These are phyloP conservation scores for Danionella dracula DNA, from an alignment of 2,797 vertebrate species.

Conservation along the genomic window DNA sequence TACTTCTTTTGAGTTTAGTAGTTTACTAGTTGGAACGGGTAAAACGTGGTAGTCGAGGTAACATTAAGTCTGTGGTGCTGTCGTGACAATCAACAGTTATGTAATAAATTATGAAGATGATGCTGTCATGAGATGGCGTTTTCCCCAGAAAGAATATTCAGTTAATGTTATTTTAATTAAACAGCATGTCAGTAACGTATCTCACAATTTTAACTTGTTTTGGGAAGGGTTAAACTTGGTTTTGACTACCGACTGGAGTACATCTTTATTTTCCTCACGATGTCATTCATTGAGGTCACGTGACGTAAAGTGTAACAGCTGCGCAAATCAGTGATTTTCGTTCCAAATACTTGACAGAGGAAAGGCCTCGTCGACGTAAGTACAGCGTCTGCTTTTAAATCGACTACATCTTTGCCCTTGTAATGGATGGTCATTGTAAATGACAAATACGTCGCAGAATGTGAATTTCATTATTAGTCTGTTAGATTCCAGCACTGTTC, in stretches of 20 bases:
- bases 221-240: not conserved
- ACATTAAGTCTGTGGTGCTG: not conserved
- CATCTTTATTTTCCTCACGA: too few relatives aligned
- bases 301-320: too few relatives aligned
- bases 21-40: not conserved
- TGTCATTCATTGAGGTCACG: too few relatives aligned
- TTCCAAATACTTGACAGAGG: not conserved
- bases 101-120: conserved; percentile 15
- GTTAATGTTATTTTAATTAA: not conserved
- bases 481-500: not conserved
- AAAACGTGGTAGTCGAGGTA: too few relatives aligned
- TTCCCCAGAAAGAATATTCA: not conserved
- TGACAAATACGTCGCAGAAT: too few relatives aligned
- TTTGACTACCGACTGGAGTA: too few relatives aligned
- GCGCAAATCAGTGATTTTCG: too few relatives aligned
- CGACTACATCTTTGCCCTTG: too few relatives aligned
- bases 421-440: too few relatives aligned
- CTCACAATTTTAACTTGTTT: too few relatives aligned
- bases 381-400: too few relatives aligned
- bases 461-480: not conserved
- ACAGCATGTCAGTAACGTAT: too few relatives aligned
- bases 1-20: not conserved
- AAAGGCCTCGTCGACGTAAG: not conserved
- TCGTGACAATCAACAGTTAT: not conserved
- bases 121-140: not conserved